These are phyloP conservation scores for Mus spicilegus DNA, from an alignment of 2,113 vertebrate species.

Conservation along the genomic window DNA sequence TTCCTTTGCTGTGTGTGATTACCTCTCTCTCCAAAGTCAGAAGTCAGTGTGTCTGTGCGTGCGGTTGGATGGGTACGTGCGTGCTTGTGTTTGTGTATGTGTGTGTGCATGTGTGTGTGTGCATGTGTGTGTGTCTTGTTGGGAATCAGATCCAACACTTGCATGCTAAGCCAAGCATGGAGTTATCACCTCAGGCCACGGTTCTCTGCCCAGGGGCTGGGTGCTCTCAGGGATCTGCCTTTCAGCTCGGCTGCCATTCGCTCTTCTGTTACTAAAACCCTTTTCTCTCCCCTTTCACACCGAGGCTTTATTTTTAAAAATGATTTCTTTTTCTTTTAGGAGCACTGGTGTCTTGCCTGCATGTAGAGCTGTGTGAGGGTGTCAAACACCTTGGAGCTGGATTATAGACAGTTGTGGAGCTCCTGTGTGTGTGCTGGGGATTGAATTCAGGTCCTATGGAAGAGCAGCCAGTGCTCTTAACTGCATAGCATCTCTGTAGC, in stretches of 20 bases:
- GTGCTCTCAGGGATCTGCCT: neutral
- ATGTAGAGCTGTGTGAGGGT: neutral
- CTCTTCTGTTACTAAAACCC: neutral
- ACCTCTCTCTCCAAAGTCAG: neutral
- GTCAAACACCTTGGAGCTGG: neutral
- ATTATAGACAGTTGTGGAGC: neutral
- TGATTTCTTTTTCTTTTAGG: neutral
- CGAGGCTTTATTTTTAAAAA: neutral
- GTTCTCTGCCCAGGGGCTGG: neutral
- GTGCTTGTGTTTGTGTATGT: neutral
- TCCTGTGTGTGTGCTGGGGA: neutral
- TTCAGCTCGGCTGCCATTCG: neutral
- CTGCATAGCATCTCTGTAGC: neutral
- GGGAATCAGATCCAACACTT: too few relatives aligned
- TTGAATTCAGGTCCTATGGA: neutral
- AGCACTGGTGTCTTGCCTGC: neutral
- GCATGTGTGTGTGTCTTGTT: neutral
- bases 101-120: too few relatives aligned
- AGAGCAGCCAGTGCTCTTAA: neutral
- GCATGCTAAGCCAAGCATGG: neutral
- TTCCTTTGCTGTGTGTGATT: neutral
- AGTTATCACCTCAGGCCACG: neutral
- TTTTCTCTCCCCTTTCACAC: neutral
- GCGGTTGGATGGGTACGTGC: too few relatives aligned
- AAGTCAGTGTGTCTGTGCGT: neutral